phyloP scores from a whole-genome alignment of 2,888 invertebrate species.

The Trissoscelio sp. region DNA sequence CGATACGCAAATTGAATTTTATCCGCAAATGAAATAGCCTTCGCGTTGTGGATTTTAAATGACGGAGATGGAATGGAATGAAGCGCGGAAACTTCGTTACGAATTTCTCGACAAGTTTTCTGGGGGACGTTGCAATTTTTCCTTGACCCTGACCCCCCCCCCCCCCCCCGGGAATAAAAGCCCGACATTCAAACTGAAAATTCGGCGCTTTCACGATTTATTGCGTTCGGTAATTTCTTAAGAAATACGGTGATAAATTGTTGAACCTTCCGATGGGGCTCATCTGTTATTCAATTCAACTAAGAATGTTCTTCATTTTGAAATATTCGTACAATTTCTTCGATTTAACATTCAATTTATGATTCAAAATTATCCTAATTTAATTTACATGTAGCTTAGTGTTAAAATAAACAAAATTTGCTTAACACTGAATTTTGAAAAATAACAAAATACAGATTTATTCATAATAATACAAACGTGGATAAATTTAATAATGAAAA shows the following conservation, averaged over 20 bases:
- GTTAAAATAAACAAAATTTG: no score
- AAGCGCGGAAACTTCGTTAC: constrained; percentile 45
- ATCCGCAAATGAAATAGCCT: constrained; percentile 39
- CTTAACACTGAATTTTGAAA: no score
- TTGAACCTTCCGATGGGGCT: neutral
- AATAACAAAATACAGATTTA: no score
- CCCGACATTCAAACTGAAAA: neutral
- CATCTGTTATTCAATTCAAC: neutral
- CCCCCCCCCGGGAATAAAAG: constrained; percentile 13
- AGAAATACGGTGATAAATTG: neutral
- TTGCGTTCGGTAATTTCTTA: neutral
- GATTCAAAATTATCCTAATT: no score
- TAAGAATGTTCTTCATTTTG: neutral
- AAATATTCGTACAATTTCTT: no score
- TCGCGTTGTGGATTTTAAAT: constrained; percentile 41
- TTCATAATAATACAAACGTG: no score
- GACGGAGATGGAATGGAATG: constrained; percentile 31
- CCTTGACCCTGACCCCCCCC: constrained; percentile 43
- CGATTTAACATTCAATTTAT: no score
- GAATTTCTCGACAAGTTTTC: constrained; percentile 23
- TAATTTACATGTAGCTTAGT: no score
- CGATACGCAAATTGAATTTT: constrained; percentile 39
- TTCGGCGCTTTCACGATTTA: neutral
- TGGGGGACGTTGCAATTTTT: constrained; percentile 8
- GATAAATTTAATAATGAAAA: no score